Conservation (phyloP, 1,140 invertebrate genomes). For the Probaryconus sp. region DNA sequence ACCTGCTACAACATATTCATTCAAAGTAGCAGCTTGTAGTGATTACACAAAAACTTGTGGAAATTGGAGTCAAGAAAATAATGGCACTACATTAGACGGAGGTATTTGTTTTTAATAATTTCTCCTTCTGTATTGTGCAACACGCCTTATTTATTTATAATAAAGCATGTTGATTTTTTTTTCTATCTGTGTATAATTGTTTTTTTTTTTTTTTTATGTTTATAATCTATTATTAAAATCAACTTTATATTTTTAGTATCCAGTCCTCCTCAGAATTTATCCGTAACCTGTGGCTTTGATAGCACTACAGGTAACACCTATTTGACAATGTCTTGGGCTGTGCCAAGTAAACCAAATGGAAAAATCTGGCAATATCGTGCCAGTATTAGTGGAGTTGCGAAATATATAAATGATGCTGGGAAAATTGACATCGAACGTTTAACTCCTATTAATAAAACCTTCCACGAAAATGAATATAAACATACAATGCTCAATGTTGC, state of each 20-base stretch:
- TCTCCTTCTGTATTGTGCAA: too few species aligned
- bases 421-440: slow-evolving; percentile 78
- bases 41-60: slow-evolving; percentile 87
- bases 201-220: neutral
- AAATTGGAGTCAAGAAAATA: slow-evolving; percentile 85
- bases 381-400: slow-evolving; percentile 80
- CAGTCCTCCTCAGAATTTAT: slow-evolving; percentile 81
- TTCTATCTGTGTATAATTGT: neutral
- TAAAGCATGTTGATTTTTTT: neutral
- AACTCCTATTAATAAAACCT: slow-evolving; percentile 81
- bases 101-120: slow-evolving; percentile 65
- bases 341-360: slow-evolving; percentile 85
- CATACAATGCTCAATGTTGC: slow-evolving; percentile 83
- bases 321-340: slow-evolving; percentile 84
- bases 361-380: slow-evolving; percentile 85
- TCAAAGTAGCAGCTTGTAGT: slow-evolving; percentile 87
- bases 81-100: slow-evolving; percentile 89
- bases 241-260: slow-evolving; percentile 72
- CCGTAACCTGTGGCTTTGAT: slow-evolving; percentile 82
- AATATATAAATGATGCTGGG: slow-evolving; percentile 81
- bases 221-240: slow-evolving; percentile 6
- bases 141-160: too few species aligned
- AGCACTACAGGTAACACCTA: slow-evolving; percentile 82
- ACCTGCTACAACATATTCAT: slow-evolving; percentile 87
- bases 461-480: slow-evolving; percentile 77